Evolutionary conservation across 2,888 invertebrate species (phyloP).

Genomic region (Embidobia sp.): DNA sequence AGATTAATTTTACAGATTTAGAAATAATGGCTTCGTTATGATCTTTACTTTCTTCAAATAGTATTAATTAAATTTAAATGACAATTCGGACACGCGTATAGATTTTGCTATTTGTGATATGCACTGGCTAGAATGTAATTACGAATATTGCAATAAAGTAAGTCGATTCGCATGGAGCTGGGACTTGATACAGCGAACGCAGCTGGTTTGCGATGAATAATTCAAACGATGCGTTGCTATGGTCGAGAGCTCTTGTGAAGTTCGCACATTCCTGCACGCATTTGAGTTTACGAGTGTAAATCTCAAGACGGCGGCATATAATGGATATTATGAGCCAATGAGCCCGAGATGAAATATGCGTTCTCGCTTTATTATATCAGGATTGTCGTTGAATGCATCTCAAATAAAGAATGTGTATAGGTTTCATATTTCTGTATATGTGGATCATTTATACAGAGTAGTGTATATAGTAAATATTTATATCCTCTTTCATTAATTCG

Average conservation of each 20-base stretch:
- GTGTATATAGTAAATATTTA: too few species aligned
- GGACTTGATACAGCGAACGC: constrained; percentile 58
- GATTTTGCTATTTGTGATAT: constrained; percentile 54
- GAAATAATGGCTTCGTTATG: too few species aligned
- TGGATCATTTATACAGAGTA: too few species aligned
- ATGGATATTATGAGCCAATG: constrained; percentile 75
- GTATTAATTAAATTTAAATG: constrained; percentile 73
- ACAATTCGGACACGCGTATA: constrained; percentile 46
- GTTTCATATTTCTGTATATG: neutral
- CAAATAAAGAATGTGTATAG: neutral
- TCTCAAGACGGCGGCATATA: constrained; percentile 60
- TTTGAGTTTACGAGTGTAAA: constrained; percentile 75
- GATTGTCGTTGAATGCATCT: constrained; percentile 68
- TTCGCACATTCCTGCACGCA: constrained; percentile 79
- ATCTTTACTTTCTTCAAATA: too few species aligned
- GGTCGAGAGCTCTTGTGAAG: constrained; percentile 69
- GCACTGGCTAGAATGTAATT: constrained; percentile 58
- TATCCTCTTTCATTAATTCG: too few species aligned
- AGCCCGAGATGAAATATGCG: constrained; percentile 75
- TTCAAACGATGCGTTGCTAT: constrained; percentile 67
- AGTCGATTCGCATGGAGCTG: constrained; percentile 45
- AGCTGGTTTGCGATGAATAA: constrained; percentile 66
- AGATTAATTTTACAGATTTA: too few species aligned
- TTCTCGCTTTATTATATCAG: constrained; percentile 74
- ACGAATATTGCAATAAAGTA: constrained; percentile 57